A percentile compares a stretch with the other conserved stretches of the same genome.
These are phyloP conservation scores for Seriola dumerili DNA, from an alignment of 2,113 vertebrate species.

Conservation along the genomic window DNA sequence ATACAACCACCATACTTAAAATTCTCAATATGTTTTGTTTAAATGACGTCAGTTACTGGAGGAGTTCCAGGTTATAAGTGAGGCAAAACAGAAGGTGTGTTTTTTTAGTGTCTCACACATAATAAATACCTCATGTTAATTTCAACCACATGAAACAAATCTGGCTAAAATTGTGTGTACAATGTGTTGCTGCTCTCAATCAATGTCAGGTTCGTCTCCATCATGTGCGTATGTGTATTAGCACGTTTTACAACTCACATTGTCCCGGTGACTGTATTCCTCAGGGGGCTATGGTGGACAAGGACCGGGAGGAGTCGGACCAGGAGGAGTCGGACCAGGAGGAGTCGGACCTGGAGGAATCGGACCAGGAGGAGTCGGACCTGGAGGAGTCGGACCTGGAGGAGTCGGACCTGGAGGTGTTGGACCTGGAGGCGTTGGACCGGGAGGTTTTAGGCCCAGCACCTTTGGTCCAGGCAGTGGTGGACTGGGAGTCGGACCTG, in stretches of 20 bases:
- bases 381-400: background rate
- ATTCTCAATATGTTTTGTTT: slow-evolving; percentile 33
- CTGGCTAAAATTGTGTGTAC: background rate
- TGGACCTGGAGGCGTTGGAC: slow-evolving; percentile 31
- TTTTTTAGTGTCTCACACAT: slow-evolving; percentile 26
- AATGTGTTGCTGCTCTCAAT: background rate
- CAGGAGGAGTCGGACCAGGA: slow-evolving; percentile 37
- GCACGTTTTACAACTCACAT: slow-evolving; percentile 2
- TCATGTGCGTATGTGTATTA: background rate
- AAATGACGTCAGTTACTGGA: slow-evolving; percentile 40
- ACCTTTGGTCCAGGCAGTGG: slow-evolving; percentile 54
- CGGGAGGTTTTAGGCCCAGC: slow-evolving; percentile 46
- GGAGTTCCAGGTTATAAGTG: slow-evolving; percentile 14
- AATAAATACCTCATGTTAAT: slow-evolving; percentile 34
- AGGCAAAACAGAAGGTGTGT: slow-evolving; percentile 12
- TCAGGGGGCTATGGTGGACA: slow-evolving; percentile 64
- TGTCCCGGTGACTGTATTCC: background rate
- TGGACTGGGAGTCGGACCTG: slow-evolving; percentile 55
- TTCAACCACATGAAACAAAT: slow-evolving; percentile 27
- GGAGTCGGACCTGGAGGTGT: slow-evolving; percentile 8
- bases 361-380: slow-evolving; percentile 9
- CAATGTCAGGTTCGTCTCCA: background rate
- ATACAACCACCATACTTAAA: background rate
- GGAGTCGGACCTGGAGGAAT: slow-evolving; percentile 45
- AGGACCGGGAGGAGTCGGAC: slow-evolving; percentile 44